Conservation (phyloP, 2,888 invertebrate species). For the Ypsolopha scabrella region DNA sequence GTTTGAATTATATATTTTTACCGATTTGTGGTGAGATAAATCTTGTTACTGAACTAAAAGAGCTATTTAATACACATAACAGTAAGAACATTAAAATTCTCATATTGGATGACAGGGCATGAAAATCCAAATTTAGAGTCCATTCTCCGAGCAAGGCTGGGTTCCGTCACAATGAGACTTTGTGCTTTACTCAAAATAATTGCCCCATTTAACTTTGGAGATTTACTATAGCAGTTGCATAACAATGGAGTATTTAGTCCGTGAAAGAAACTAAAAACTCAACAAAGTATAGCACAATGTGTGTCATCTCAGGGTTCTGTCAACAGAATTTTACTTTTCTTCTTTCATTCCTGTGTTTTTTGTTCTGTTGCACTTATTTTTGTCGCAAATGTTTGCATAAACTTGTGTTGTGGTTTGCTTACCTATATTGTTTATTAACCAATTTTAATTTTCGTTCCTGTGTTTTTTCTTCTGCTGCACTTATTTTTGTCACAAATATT, state of each 20-base stretch:
- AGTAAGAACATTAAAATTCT: slow-evolving; percentile 43
- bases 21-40: slow-evolving; percentile 18
- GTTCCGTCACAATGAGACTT: slow-evolving; percentile 46
- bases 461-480: no score
- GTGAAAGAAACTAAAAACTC: slow-evolving; percentile 41
- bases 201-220: slow-evolving; percentile 53
- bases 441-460: no score
- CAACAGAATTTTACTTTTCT: no score
- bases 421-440: no score
- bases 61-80: slow-evolving; percentile 24
- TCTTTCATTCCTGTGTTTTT: no score
- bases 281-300: slow-evolving; percentile 11
- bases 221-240: slow-evolving; percentile 39
- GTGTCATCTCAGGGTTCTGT: no score
- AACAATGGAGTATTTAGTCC: slow-evolving; percentile 43
- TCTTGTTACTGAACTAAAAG: slow-evolving; percentile 17
- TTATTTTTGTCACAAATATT: no score
- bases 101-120: slow-evolving; percentile 56
- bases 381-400: no score
- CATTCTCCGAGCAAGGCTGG: slow-evolving; percentile 33
- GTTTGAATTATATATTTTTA: no score
- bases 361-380: no score
- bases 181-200: slow-evolving; percentile 54
- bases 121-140: slow-evolving; percentile 56
- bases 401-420: no score